Evolutionary conservation across 1,140 invertebrate species (phyloP), one percentile per base, ranked within the genome.

Genomic region (Teleogryllus occipitalis): DNA sequence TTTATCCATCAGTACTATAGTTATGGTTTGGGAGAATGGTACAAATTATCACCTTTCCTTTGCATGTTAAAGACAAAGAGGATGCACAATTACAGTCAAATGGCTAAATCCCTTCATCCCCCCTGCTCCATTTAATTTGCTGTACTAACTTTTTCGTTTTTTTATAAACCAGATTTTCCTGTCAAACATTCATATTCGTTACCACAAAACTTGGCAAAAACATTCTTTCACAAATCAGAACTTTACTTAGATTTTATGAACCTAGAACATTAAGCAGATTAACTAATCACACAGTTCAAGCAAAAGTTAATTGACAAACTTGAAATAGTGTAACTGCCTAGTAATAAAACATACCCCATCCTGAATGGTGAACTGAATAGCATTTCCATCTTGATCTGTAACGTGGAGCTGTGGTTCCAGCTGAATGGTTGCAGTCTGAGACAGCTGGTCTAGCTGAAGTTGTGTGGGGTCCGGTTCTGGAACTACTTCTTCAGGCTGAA

Each of bases 351-450:
- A 74, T 78, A 65, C 54, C 10, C 91, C 91, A 83, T 93, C 90
- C 82, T 90, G 88, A 81, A 91, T 89, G 0, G 91, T 91, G 81
- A 93, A 88, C 78, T 90, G 90, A 48, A 93, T 87, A 8, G 91
- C 88, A 85, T 92, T 92, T 15, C 92, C 92, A 78, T 91, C 88
- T 81, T 90, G 89, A 85, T 92, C 92, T 7, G 89, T 90, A 47
- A 93, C 88, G 87, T 92, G 84, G 18, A 82, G 84, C 8, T 78
- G 54, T 4, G 79, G 80, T 22, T 74, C 47, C 14, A 77, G 47
- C n/a, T 77, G 76, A 15, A 77, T 77, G 21, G 76, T 47, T 47
- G 46, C 47, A 47, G 76, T n/a, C n/a, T 77, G 76, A 3, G 76
- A 77, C 5, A 77, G 76, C 5, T 77, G 76, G 48, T 48, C 21